These are phyloP conservation scores for Ips typographus DNA, from an alignment of 1,140 invertebrate species.

Conservation along the genomic window DNA sequence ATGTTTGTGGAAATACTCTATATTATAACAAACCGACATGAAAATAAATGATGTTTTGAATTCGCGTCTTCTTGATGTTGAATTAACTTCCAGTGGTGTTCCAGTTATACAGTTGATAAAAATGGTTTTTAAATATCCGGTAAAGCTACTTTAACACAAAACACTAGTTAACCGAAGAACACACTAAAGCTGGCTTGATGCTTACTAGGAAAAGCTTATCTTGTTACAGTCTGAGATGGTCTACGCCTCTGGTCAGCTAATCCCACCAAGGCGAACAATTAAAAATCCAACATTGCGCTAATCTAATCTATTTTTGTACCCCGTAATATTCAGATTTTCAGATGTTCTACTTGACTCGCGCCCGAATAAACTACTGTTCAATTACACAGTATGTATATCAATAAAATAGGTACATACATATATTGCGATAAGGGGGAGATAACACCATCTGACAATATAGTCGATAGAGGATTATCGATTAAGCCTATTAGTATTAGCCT, in stretches of 20 bases:
- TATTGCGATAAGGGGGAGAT: conserved; percentile 27
- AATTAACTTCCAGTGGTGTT: neutral
- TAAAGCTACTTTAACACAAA: no score
- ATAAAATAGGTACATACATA: conserved; percentile 25
- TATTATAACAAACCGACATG: conserved; percentile 33
- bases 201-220: neutral
- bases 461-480: conserved; percentile 33
- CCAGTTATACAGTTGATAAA: neutral
- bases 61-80: conserved; percentile 20
- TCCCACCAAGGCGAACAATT: conserved; percentile 4
- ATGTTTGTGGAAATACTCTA: conserved; percentile 25
- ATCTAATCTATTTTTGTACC: conserved; percentile 26
- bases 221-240: neutral
- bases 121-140: no score
- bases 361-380: conserved; percentile 36
- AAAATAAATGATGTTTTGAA: conserved; percentile 28
- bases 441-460: conserved; percentile 23
- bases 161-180: no score
- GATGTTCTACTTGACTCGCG: conserved; percentile 3
- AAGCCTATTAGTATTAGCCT: conserved; percentile 3
- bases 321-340: conserved; percentile 11
- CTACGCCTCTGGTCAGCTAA: neutral
- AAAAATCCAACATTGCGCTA: conserved; percentile 15
- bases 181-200: neutral
- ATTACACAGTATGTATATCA: conserved; percentile 25